Percentiles rank a stretch among this genome's conserved stretches.
phyloP scores from a whole-genome alignment of 2,797 vertebrate genomes.

The Manis pentadactyla region DNA sequence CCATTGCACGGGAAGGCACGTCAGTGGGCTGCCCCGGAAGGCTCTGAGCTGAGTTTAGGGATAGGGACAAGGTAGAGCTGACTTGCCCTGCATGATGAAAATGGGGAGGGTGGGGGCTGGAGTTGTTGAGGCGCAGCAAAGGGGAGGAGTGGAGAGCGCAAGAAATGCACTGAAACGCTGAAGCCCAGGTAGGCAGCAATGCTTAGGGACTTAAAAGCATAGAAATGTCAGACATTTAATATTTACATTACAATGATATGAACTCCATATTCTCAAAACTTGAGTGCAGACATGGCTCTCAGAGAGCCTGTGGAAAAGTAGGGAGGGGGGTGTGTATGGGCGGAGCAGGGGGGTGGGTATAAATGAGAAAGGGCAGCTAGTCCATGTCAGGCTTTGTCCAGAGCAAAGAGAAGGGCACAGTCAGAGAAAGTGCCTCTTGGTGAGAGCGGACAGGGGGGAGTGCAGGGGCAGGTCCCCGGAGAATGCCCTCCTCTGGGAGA shows the following conservation, averaged over 20 bases:
- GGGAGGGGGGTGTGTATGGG: not conserved
- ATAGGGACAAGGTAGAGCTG: not conserved
- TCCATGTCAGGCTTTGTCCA: not conserved
- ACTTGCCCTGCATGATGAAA: not conserved
- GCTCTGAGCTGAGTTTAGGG: not conserved
- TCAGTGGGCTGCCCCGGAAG: not conserved
- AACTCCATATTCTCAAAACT: not conserved
- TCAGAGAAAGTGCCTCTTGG: not conserved
- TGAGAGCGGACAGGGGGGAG: not conserved
- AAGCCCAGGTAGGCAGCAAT: not conserved
- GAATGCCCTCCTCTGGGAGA: not conserved
- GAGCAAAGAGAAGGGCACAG: not conserved
- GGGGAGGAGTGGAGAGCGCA: not conserved
- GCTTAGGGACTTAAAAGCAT: not conserved
- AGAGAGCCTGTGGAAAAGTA: not conserved
- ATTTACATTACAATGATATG: not conserved
- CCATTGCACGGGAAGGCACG: not conserved
- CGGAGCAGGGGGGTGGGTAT: too few species aligned
- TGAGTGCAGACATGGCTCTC: not conserved
- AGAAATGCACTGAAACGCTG: not conserved
- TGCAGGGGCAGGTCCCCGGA: not conserved
- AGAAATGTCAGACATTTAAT: not conserved
- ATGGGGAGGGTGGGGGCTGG: too few species aligned
- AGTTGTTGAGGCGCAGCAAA: not conserved
- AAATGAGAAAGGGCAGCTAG: not conserved